These are phyloP conservation scores for Cryptocheilus praepositus DNA, from an alignment of 2,888 invertebrate species.

Conservation along the genomic window DNA sequence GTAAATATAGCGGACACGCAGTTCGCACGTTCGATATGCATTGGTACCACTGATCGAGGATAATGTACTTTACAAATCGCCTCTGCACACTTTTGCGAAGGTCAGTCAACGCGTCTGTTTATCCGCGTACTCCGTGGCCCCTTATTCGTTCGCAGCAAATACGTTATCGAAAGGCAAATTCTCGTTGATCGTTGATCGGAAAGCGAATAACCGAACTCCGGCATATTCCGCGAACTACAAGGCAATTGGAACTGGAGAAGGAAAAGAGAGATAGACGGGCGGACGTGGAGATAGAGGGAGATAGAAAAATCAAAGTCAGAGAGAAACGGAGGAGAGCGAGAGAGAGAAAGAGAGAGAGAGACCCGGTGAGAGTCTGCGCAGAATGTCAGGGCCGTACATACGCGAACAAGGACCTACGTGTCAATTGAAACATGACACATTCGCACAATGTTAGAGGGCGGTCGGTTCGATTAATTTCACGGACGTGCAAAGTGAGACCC, in stretches of 20 bases:
- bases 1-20: conserved; percentile 7
- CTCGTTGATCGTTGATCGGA: neutral
- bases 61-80: neutral
- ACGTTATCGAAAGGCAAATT: too few relatives aligned
- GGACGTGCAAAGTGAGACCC: too few relatives aligned
- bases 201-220: neutral
- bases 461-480: too few relatives aligned
- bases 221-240: conserved; percentile 30
- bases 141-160: too few relatives aligned
- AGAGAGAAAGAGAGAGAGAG: conserved; percentile 5
- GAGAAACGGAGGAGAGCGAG: neutral
- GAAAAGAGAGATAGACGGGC: conserved; percentile 32
- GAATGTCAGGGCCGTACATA: conserved; percentile 42
- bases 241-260: conserved; percentile 38
- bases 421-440: neutral
- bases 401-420: conserved; percentile 19
- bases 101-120: neutral
- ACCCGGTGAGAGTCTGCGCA: conserved; percentile 42
- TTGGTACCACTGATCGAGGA: neutral
- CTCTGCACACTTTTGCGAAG: neutral
- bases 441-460: conserved; percentile 2
- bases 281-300: neutral
- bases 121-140: too few relatives aligned
- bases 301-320: too few relatives aligned
- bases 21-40: too few relatives aligned